These are phyloP conservation scores for Oscheius sp. DNA, from an alignment of 2,888 invertebrate species.

Conservation along the genomic window DNA sequence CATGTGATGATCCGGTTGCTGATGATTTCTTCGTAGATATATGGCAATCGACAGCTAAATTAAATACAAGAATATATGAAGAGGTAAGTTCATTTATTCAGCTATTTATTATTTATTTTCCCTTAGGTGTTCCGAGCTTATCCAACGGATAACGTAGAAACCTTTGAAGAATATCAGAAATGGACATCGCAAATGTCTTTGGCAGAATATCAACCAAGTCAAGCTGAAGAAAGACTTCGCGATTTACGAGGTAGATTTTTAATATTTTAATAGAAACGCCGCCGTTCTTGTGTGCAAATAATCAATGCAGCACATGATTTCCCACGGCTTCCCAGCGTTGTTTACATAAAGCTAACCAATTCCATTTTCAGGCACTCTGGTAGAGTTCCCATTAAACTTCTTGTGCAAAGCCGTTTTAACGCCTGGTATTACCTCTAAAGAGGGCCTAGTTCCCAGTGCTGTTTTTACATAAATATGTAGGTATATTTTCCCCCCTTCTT, in stretches of 20 bases:
- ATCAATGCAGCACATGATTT: not conserved
- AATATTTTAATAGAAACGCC: not conserved
- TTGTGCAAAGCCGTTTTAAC: constrained; percentile 87
- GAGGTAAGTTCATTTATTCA: constrained; percentile 77
- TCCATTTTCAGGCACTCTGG: constrained; percentile 83
- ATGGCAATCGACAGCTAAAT: constrained; percentile 85
- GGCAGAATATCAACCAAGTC: constrained; percentile 80
- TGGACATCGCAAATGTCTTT: constrained; percentile 83
- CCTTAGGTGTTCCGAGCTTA: constrained; percentile 86
- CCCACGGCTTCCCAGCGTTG: not conserved
- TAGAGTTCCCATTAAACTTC: constrained; percentile 89
- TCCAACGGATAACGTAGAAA: constrained; percentile 86
- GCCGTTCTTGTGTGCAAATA: not conserved
- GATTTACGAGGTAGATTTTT: constrained; percentile 73
- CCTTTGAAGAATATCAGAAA: constrained; percentile 82
- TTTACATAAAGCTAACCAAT: no score
- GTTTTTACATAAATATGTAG: constrained; percentile 82
- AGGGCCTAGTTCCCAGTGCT: constrained; percentile 90
- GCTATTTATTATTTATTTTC: not conserved
- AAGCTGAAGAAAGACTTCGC: constrained; percentile 64
- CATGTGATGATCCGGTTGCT: constrained; percentile 81
- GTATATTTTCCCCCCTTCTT: not conserved
- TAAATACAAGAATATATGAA: constrained; percentile 90
- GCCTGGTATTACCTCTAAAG: constrained; percentile 86
- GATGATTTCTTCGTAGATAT: constrained; percentile 86